These are phyloP conservation scores for Drymodes brunneopygia DNA, from an alignment of 2,113 vertebrate genomes.

Conservation along the genomic window DNA sequence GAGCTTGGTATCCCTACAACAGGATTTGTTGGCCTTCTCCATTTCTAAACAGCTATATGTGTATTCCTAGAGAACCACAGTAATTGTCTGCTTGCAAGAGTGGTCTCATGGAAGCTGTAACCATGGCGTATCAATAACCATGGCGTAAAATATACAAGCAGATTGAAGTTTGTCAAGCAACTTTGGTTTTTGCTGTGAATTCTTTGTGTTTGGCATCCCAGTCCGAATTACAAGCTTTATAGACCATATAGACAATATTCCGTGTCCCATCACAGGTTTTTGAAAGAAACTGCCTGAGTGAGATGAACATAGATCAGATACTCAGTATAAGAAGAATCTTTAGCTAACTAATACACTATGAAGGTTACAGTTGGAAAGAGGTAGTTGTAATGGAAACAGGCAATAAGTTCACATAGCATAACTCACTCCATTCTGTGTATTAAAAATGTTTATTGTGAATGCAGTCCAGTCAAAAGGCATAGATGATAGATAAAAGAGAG, in stretches of 20 bases:
- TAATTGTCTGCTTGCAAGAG: neutral
- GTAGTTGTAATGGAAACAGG: neutral
- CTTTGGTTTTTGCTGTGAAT: neutral
- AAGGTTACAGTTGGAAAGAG: neutral
- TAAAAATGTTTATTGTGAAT: neutral
- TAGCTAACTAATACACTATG: neutral
- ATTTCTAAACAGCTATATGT: neutral
- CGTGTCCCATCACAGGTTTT: neutral
- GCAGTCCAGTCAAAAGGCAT: neutral
- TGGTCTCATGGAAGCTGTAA: neutral
- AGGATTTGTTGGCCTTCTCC: neutral
- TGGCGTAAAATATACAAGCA: neutral
- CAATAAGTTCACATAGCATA: neutral
- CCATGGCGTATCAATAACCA: accelerated
- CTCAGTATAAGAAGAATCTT: neutral
- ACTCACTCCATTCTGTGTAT: neutral
- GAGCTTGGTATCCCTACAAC: neutral
- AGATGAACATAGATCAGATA: neutral
- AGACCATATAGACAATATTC: neutral
- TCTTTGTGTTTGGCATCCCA: neutral
- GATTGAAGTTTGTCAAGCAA: neutral
- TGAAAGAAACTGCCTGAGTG: neutral
- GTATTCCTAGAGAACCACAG: neutral
- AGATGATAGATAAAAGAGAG: neutral
- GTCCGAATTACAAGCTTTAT: neutral